Conservation (phyloP, 1,140 invertebrate genomes). For the Lamellibrachia luymesi region DNA sequence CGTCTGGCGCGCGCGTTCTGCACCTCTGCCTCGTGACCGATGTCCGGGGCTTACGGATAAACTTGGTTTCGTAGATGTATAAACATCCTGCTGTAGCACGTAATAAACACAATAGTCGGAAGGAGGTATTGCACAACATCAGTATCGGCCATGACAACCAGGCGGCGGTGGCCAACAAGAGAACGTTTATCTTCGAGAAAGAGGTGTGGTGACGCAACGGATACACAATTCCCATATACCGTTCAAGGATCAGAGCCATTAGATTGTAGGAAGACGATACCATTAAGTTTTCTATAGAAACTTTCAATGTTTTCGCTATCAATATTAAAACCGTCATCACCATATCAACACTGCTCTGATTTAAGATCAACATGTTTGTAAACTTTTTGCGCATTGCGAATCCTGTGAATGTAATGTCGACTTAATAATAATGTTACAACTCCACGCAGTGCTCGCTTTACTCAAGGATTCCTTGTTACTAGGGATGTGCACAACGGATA, state of each 20-base stretch:
- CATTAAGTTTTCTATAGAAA: neutral
- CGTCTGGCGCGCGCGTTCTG: slow-evolving; percentile 11
- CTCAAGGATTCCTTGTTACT: no score
- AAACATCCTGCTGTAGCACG: slow-evolving; percentile 21
- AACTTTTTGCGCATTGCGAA: slow-evolving; percentile 15
- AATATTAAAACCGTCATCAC: slow-evolving; percentile 19
- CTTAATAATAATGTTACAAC: no score
- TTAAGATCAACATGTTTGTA: slow-evolving; percentile 16
- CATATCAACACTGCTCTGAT: slow-evolving; percentile 20
- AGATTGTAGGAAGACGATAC: slow-evolving; percentile 22
- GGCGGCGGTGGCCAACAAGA: neutral
- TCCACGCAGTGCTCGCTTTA: no score
- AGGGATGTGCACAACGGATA: no score
- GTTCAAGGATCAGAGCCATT: slow-evolving; percentile 21
- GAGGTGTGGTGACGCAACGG: slow-evolving; percentile 22
- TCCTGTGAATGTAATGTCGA: neutral
- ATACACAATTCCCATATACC: slow-evolving; percentile 27
- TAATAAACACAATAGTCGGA: slow-evolving; percentile 11
- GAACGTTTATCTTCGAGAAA: neutral
- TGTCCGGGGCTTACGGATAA: neutral
- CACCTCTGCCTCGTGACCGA: neutral
- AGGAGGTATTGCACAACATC: slow-evolving; percentile 13
- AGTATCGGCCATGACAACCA: slow-evolving; percentile 11
- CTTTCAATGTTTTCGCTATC: slow-evolving; percentile 17
- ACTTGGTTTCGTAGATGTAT: neutral